phyloP scores from a whole-genome alignment of 2,113 vertebrate genomes.

The Ammodramus savannarum region DNA sequence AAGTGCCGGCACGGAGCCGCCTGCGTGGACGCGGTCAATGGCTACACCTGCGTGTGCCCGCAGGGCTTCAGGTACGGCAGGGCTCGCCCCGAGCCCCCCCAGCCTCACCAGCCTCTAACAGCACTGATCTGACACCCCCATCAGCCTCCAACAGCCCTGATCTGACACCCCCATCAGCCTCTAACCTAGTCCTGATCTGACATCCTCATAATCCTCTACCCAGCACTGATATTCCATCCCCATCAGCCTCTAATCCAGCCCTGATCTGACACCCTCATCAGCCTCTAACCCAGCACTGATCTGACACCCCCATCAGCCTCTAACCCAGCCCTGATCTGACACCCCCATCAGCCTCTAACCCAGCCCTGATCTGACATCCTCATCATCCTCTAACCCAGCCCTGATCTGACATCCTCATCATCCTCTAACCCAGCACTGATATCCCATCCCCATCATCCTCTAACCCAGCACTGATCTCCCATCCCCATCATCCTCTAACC shows the following conservation, averaged over 20 bases:
- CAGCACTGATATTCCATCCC: too few relatives aligned
- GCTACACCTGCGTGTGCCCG: slow-evolving; percentile 92
- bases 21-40: slow-evolving; percentile 89
- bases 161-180: neutral
- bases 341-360: neutral
- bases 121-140: neutral
- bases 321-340: neutral
- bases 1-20: slow-evolving; percentile 90
- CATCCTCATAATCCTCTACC: neutral
- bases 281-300: neutral
- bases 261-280: too few relatives aligned
- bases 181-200: neutral
- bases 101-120: neutral
- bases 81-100: neutral
- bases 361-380: too few relatives aligned
- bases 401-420: too few relatives aligned
- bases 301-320: too few relatives aligned
- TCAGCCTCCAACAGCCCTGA: neutral
- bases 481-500: neutral
- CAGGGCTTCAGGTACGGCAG: slow-evolving; percentile 92
- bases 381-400: neutral
- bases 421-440: too few relatives aligned
- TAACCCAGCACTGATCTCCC: accelerated
- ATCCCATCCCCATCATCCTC: neutral
- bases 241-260: too few relatives aligned